Conservation (phyloP, 2,113 vertebrate genomes). For the Oenanthe oenanthe region DNA sequence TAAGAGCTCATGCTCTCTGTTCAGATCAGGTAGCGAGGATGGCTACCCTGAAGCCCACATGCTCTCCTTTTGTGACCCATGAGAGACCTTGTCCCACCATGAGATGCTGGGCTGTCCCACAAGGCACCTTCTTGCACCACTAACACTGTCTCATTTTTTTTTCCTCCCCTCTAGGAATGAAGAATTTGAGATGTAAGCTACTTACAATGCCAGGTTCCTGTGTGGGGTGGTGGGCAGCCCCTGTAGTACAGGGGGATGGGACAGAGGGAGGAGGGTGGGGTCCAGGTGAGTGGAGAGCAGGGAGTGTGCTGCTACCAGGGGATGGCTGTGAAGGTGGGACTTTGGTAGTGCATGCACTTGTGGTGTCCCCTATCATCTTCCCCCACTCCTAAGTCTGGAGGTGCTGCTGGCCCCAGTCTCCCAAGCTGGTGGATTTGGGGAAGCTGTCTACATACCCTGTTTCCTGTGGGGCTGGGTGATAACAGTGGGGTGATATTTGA, state of each 20-base stretch:
- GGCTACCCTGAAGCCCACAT: fast-evolving
- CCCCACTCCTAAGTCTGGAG: neutral
- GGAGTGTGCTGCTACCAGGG: neutral
- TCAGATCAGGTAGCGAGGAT: neutral
- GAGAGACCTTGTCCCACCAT: neutral
- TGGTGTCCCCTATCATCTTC: neutral
- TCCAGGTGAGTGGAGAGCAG: neutral
- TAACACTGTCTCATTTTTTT: neutral
- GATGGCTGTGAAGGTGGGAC: neutral
- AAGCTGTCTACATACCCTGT: neutral
- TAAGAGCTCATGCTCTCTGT: neutral
- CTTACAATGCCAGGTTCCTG: neutral
- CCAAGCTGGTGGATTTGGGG: neutral
- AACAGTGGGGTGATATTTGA: neutral
- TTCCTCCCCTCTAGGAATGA: constrained; percentile 14
- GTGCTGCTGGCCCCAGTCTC: neutral
- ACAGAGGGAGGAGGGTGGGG: neutral
- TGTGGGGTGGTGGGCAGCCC: neutral
- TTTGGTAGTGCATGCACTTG: neutral
- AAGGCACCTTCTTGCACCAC: neutral
- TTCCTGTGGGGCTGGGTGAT: neutral
- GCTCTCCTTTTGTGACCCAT: neutral
- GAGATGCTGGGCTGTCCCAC: neutral
- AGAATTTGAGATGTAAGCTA: constrained; percentile 61
- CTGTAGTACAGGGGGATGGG: neutral